These are phyloP conservation scores for Seriola aureovittata DNA, from an alignment of 2,113 vertebrate genomes.

Conservation along the genomic window DNA sequence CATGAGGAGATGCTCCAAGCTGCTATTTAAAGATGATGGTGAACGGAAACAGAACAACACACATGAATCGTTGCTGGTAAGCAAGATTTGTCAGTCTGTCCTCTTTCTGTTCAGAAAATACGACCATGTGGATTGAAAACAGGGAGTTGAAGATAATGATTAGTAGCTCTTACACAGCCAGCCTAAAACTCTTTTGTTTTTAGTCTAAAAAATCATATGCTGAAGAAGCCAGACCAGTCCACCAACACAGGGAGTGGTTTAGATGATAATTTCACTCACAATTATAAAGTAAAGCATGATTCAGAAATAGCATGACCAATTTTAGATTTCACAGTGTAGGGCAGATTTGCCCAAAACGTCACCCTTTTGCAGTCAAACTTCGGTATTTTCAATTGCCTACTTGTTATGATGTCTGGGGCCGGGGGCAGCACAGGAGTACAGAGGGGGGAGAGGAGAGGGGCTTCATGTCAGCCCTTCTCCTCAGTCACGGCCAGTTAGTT, in stretches of 20 bases:
- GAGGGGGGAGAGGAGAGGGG: slow-evolving; percentile 41
- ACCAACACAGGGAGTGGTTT: background rate
- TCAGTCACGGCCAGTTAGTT: slow-evolving; percentile 86
- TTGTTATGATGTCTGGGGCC: background rate
- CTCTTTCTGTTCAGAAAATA: background rate
- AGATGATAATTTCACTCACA: background rate
- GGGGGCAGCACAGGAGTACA: background rate
- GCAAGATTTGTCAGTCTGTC: too few relatives aligned
- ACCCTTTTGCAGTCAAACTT: background rate
- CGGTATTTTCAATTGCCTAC: background rate
- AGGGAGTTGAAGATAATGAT: background rate
- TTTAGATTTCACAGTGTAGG: background rate
- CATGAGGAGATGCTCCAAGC: background rate
- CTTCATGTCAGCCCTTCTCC: slow-evolving; percentile 78
- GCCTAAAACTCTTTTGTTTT: slow-evolving; percentile 9
- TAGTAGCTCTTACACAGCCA: background rate
- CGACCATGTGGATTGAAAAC: background rate
- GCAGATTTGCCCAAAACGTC: background rate
- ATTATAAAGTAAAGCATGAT: slow-evolving; percentile 2
- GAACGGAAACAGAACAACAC: background rate
- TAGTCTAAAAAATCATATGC: background rate
- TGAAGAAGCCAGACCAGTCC: background rate
- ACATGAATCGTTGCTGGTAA: too few relatives aligned
- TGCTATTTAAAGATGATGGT: background rate
- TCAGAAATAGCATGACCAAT: slow-evolving; percentile 15